Base-by-base conservation (phyloP, 2,888 invertebrate genomes). In the Agrochola litura region DNA sequence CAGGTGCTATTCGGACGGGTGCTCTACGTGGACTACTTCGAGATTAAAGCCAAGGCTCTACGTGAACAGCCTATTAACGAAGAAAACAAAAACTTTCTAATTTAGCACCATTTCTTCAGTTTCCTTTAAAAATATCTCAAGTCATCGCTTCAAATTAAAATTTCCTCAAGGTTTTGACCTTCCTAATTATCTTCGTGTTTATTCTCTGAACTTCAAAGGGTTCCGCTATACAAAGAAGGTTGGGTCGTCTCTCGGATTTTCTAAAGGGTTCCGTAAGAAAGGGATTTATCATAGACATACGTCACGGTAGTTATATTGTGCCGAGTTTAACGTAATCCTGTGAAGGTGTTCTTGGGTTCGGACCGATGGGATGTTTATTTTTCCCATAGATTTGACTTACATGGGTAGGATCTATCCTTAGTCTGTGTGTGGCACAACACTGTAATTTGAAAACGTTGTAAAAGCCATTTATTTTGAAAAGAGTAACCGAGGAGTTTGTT, bases 201-300 rank as follows among this genome's bases (percentile, higher is more conserved):
- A 82, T 73, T 85, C 61, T 82, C 12, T 10, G 61, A 63, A 72
- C 69, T 78, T 84, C 66, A 85, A 84, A 84, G 70, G 78, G 73
- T 74, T 82, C n/a, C n/a, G 46, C n/a, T 37, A 46, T 68, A 72
- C 81, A 81, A 80, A 85, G 66, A 56, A 60, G 56, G 69, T 65
- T 41, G 72, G 72, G 56, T 82, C 71, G 56, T 82, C 71, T 58
- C 60, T 63, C 58, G 73, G 74, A 79, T 71, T 58, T 83, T 70
- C 60, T 30, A 73, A 80, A 73, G 63, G 72, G 70, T 81, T 77
- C 80, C 41, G 58, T 73, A 72, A 79, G 80, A 80, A 84, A 86
- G 66, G 87, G 84, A 80, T 86, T 87, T 88, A 79, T 76, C 75
- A 76, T 81, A 77, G 78, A 78, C 76, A 70, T 76, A 76, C 67